Evolutionary conservation across 2,113 vertebrate genomes (phyloP).

Genomic region (Passer domesticus): DNA sequence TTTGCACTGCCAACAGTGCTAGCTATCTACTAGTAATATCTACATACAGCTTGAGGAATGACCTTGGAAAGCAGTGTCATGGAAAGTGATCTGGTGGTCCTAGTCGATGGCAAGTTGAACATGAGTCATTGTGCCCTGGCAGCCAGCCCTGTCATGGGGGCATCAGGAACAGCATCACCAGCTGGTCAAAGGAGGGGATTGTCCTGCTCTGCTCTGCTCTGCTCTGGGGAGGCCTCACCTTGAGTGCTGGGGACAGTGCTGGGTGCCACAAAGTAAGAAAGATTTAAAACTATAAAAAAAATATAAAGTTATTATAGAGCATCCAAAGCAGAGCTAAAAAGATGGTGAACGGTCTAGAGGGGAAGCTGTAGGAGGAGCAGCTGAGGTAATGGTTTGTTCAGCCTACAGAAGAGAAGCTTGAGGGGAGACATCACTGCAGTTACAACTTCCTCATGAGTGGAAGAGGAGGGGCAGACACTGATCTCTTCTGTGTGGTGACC

Average conservation of each 20-base stretch:
- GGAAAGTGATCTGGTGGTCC: accelerated
- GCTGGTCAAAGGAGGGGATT: neutral
- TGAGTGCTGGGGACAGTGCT: accelerated
- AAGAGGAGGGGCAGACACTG: neutral
- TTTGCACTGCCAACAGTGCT: neutral
- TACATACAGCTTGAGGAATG: neutral
- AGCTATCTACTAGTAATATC: neutral
- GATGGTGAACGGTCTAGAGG: neutral
- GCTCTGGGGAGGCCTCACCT: accelerated
- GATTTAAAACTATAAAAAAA: neutral
- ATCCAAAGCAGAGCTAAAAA: neutral
- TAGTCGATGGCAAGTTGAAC: accelerated
- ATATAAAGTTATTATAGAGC: neutral
- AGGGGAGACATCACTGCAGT: neutral
- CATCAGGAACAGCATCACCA: neutral
- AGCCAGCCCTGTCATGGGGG: neutral
- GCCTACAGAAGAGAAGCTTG: neutral
- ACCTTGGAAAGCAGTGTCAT: neutral
- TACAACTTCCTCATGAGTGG: accelerated
- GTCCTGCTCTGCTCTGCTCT: neutral
- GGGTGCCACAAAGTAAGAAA: no score
- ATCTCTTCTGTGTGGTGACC: neutral
- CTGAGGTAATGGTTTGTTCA: neutral
- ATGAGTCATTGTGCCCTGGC: neutral
- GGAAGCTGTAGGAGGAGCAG: accelerated